Evolutionary conservation across 2,888 invertebrate genomes (phyloP), one percentile per base, ranked within the genome.

Genomic region (Andrena minutula): DNA sequence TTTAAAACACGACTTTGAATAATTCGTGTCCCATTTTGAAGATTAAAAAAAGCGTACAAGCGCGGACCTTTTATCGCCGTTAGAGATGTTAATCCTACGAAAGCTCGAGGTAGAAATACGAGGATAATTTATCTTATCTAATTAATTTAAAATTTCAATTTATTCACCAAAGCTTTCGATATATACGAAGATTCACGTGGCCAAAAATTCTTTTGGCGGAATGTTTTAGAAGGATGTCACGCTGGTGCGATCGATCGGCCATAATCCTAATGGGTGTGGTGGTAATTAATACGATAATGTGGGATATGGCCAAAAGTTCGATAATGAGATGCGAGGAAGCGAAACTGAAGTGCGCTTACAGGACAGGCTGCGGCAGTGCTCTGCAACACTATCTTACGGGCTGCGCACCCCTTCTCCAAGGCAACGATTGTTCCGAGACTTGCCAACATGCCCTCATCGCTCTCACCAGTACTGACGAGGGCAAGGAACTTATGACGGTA

Each of bases 361-460:
- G 97, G 85, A 95, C 95, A 41, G 97, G 97, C 84, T 98, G 98
- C 93, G 97, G 97, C 53, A 95, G 95, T 90, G 97, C 97, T 12
- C 95, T 97, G 76, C 96, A 96, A 93, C 96, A 96, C 94, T 98
- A 97, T 94, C 95, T 97, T 93, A 94, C 96, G 83, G 96, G 96
- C 88, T 98, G 98, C 92, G 96, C 96, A 8, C 95, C 95, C 5
- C 96, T 96, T 47, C 95, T 97, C 49, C 95, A 96, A 63, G 95
- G 96, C 35, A 94, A 85, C 84, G 93, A 93, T 71, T 98, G 98
- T 91, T 96, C 97, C 0, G 96, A 96, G 89, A 94, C 95, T 69
- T 98, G 98, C 93, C 96, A 96, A 89, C 96, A 97, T 91, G 97
- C 97, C 0, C 95, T 98, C 53, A 97, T 97, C 60, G 97, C 97